Evolutionary conservation across 2,113 vertebrate species (phyloP).

Genomic region (Ciconia boyciana): DNA sequence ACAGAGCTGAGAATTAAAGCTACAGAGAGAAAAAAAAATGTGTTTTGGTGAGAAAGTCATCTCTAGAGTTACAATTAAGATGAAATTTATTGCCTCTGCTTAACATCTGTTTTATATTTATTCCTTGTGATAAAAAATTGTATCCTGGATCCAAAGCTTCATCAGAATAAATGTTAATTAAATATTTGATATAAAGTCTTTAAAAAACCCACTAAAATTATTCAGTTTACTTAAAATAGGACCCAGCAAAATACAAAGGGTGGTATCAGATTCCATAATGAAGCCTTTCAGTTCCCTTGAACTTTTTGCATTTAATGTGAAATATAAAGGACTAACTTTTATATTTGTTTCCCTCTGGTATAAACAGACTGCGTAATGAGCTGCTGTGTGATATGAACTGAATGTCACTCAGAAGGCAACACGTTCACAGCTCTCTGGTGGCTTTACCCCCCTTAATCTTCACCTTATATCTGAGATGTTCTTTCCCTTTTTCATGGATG

Average conservation of each 20-base stretch:
- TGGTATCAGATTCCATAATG: background rate
- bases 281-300: background rate
- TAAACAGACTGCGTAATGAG: background rate
- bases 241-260: background rate
- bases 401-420: constrained; percentile 42
- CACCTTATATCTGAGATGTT: background rate
- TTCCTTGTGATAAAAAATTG: constrained; percentile 25
- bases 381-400: background rate
- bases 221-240: background rate
- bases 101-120: constrained; percentile 29
- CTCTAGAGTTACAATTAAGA: constrained; percentile 20
- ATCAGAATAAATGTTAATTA: background rate
- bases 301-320: background rate
- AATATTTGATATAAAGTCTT: background rate
- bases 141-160: background rate
- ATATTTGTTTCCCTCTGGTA: constrained; percentile 24
- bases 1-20: constrained; percentile 2
- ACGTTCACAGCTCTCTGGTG: constrained; percentile 1
- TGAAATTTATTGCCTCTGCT: constrained; percentile 27
- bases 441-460: constrained; percentile 36
- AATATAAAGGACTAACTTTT: background rate
- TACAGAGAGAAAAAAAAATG: background rate
- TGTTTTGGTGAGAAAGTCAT: background rate
- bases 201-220: background rate
- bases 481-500: background rate